Evolutionary conservation across 2,888 invertebrate genomes (phyloP), one percentile per base, ranked within the genome.

Genomic region (Dolomedes plantarius): DNA sequence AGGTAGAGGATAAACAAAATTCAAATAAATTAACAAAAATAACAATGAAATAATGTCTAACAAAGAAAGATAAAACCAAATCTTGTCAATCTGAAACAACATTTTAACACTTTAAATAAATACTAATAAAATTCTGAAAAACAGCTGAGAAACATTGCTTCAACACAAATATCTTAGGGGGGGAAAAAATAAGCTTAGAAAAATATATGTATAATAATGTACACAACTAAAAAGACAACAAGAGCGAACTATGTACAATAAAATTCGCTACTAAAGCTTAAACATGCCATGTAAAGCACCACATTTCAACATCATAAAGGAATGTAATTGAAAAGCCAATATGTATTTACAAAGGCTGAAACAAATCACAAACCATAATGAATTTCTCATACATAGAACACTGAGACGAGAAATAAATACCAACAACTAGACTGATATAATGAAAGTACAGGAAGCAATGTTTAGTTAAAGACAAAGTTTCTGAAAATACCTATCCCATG

Each of bases 161-260:
- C 16, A 2, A 46, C 5, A 46, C 46, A 16, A 6, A 46, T 9
- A 16, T 46, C 16, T 46, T 46, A 36, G 46, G 46, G n/a, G n/a
- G n/a, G n/a, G n/a, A n/a, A 46, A 46, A 46, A 46, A 46, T 16
- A 46, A 46, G 13, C 16, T 46, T 16, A 56, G 23, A 56, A 23
- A 56, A 56, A 56, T 56, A 56, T 56, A 56, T 23, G 19, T 23
- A 23, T 23, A 23, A 56, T 23, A 56, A 56, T 23, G 46, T 46
- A 46, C 56, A 56, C 16, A 56, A 56, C 23, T 23, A 56, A 56
- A 56, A 23, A 46, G 46, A 56, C 11, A 56, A 56, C 56, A 56
- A 56, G 56, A 56, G 56, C 23, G 23, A 56, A 23, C 56, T 56
- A 56, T 56, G 23, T 56, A 56, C 56, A 56, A 56, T 56, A 56